A percentile compares a stretch with the other conserved stretches of the same genome.
Evolutionary conservation across 2,797 vertebrate species (phyloP).

Genomic region (Galago senegalensis): DNA sequence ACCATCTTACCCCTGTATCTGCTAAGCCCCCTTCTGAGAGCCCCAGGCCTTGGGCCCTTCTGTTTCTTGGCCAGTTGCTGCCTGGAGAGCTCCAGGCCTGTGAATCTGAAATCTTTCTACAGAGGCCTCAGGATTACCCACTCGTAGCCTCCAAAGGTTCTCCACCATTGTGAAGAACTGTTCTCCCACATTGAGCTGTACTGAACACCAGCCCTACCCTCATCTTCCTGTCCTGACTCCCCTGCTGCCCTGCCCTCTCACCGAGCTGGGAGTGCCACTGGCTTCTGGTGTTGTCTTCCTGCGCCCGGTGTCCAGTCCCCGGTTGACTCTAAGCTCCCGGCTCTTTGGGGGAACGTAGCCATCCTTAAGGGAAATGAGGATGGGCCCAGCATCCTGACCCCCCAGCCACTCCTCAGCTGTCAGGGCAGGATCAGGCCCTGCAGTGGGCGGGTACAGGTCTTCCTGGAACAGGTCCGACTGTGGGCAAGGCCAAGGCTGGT

Average conservation of each 20-base stretch:
- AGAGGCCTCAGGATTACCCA: background rate
- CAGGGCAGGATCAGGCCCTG: conserved; percentile 94
- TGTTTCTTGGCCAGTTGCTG: background rate
- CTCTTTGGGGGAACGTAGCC: conserved; percentile 94
- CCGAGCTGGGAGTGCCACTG: conserved; percentile 63
- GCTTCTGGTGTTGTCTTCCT: conserved; percentile 88
- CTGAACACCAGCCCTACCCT: background rate
- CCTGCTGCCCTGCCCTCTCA: conserved; percentile 14
- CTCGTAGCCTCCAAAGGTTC: background rate
- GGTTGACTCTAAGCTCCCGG: conserved; percentile 94
- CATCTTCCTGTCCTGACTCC: background rate
- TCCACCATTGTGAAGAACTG: background rate
- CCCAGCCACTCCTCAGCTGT: conserved; percentile 95
- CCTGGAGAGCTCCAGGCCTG: background rate
- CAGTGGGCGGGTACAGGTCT: conserved; percentile 95
- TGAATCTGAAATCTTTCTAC: background rate
- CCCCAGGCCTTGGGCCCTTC: background rate
- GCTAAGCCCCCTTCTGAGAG: background rate
- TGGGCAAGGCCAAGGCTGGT: conserved; percentile 53
- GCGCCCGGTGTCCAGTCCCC: conserved; percentile 93
- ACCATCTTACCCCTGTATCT: background rate
- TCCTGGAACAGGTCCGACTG: conserved; percentile 98
- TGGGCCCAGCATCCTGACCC: conserved; percentile 93
- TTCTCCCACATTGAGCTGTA: background rate
- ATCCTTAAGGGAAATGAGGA: conserved; percentile 94